A percentile compares a stretch with the other conserved stretches of the same genome.
Conservation (phyloP, 2,888 invertebrate species). For the Phorcus lineatus region DNA sequence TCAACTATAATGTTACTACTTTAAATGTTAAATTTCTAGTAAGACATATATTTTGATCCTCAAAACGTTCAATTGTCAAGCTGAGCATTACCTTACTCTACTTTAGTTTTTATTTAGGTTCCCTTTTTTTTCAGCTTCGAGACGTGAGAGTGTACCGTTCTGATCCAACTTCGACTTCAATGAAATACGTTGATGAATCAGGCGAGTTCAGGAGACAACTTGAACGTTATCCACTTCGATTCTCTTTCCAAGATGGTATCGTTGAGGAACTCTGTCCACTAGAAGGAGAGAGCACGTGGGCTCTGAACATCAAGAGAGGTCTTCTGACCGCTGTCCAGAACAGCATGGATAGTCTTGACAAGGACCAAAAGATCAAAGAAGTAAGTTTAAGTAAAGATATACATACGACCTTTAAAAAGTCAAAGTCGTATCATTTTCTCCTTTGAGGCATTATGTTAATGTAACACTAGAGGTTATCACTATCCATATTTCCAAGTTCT, state of each 20-base stretch:
- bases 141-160: slow-evolving; percentile 38
- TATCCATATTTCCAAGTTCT: too few species aligned
- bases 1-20: too few species aligned
- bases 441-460: not conserved
- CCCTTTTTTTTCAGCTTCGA: slow-evolving; percentile 38
- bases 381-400: slow-evolving; percentile 32
- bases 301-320: slow-evolving; percentile 92
- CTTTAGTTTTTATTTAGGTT: too few species aligned
- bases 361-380: slow-evolving; percentile 73
- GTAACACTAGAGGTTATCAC: not conserved
- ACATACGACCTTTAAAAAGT: not conserved
- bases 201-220: slow-evolving; percentile 78
- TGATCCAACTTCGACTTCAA: slow-evolving; percentile 38
- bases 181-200: slow-evolving; percentile 7
- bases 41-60: too few species aligned
- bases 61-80: too few species aligned
- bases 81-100: too few species aligned
- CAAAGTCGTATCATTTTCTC: too few species aligned
- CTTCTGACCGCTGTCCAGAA: slow-evolving; percentile 92
- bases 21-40: too few species aligned
- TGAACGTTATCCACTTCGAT: slow-evolving; percentile 83
- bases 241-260: slow-evolving; percentile 87
- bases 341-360: slow-evolving; percentile 88
- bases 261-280: slow-evolving; percentile 87
- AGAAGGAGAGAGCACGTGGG: slow-evolving; percentile 86